Percentiles rank a stretch among this genome's conserved stretches.
phyloP scores from a whole-genome alignment of 2,888 invertebrate species.

The Lissocephala sabroskyi region DNA sequence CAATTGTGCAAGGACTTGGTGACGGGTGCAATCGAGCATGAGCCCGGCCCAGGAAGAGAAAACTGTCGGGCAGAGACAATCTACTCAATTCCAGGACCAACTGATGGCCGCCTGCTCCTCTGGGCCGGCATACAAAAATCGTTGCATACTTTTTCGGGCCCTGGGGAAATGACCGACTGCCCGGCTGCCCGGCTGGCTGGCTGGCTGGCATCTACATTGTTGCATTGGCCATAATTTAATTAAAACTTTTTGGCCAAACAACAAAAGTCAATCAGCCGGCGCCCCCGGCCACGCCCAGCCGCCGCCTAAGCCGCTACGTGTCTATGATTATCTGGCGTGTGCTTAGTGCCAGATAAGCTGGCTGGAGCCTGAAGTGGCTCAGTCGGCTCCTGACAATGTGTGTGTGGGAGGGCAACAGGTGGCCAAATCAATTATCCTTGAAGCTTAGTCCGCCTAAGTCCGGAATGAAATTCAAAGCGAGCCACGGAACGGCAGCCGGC shows the following conservation, averaged over 20 bases:
- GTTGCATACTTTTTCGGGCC: slow-evolving; percentile 11
- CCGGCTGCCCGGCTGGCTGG: slow-evolving; percentile 16
- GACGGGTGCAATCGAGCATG: slow-evolving; percentile 28
- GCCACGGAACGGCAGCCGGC: too few relatives aligned
- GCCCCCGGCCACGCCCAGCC: slow-evolving; percentile 22
- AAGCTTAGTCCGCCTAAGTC: too few relatives aligned
- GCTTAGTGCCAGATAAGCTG: slow-evolving; percentile 40
- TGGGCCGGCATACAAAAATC: background rate
- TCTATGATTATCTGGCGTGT: slow-evolving; percentile 48
- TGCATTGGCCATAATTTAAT: slow-evolving; percentile 46
- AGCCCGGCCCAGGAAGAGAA: background rate
- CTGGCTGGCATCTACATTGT: slow-evolving; percentile 6
- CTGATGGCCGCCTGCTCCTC: background rate
- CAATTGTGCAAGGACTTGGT: slow-evolving; percentile 43
- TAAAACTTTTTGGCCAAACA: slow-evolving; percentile 34
- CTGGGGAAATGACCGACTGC: too few relatives aligned
- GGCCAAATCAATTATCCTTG: too few relatives aligned
- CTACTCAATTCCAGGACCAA: slow-evolving; percentile 26
- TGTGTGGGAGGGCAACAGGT: slow-evolving; percentile 39
- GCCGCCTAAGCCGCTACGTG: slow-evolving; percentile 35
- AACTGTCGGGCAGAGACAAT: too few relatives aligned
- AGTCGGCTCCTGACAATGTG: slow-evolving; percentile 26
- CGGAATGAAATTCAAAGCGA: too few relatives aligned
- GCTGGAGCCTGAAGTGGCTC: too few relatives aligned
- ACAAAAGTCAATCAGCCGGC: slow-evolving; percentile 36